These are phyloP conservation scores for Glyptemys insculpta DNA, from an alignment of 2,797 vertebrate genomes.

Conservation along the genomic window DNA sequence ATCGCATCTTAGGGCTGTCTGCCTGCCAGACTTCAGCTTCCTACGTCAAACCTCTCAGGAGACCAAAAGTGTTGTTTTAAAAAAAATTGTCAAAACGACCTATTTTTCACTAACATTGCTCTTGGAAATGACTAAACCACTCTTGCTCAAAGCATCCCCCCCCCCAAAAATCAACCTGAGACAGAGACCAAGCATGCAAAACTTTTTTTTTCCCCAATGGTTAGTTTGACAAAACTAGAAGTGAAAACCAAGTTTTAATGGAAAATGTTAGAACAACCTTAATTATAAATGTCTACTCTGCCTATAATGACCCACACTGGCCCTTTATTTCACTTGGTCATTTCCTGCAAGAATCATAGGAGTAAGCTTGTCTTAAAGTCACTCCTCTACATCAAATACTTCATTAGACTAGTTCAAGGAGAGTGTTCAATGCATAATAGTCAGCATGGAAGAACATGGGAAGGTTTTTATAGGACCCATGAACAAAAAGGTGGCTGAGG, in stretches of 20 bases:
- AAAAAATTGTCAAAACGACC: background rate
- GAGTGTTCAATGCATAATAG: background rate
- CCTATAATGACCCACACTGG: no score
- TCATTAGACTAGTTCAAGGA: background rate
- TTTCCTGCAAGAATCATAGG: no score
- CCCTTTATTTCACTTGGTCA: no score
- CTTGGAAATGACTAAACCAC: background rate
- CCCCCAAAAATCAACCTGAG: background rate
- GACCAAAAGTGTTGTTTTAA: background rate
- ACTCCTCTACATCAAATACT: no score
- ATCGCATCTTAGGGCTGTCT: background rate
- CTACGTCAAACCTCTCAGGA: background rate
- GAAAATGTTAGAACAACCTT: background rate
- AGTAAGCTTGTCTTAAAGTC: no score
- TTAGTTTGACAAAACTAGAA: background rate
- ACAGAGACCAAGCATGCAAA: background rate
- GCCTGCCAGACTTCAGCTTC: background rate
- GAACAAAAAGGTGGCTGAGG: no score
- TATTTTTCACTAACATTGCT: background rate
- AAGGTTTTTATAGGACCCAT: background rate
- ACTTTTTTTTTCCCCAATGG: background rate
- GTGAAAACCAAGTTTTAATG: background rate
- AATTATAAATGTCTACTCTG: no score
- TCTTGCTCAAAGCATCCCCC: background rate
- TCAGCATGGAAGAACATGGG: background rate